phyloP scores from a whole-genome alignment of 2,113 vertebrate genomes.

The Abramis brama region DNA sequence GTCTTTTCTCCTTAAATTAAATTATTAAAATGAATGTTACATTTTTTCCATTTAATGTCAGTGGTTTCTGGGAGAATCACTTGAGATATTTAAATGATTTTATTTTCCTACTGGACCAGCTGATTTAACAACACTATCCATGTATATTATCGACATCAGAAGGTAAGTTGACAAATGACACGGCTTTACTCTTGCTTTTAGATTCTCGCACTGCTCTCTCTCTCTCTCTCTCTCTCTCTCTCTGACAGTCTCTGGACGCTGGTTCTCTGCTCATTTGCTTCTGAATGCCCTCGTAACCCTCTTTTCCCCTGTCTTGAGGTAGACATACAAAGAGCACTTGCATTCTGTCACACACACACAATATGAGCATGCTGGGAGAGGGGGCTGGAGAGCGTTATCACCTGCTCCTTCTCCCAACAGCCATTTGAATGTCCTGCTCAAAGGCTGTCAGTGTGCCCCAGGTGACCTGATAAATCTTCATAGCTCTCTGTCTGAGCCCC shows the following conservation, averaged over 20 bases:
- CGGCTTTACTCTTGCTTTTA: slow-evolving; percentile 29
- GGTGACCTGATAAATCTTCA: slow-evolving; percentile 61
- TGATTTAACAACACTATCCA: slow-evolving; percentile 37
- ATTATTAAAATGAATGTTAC: no score
- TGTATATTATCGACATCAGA: slow-evolving; percentile 28
- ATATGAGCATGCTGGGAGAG: slow-evolving; percentile 55
- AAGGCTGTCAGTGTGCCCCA: slow-evolving; percentile 60
- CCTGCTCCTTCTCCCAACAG: slow-evolving; percentile 54
- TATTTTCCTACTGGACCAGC: background rate
- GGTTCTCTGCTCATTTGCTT: slow-evolving; percentile 63
- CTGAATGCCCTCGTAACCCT: slow-evolving; percentile 63
- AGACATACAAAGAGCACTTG: slow-evolving; percentile 56
- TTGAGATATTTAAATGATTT: background rate
- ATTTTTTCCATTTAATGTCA: background rate
- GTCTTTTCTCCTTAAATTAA: background rate
- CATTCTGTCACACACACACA: slow-evolving; percentile 59
- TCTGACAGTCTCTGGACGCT: slow-evolving; percentile 50
- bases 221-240: slow-evolving; percentile 43
- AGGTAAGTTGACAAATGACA: slow-evolving; percentile 37
- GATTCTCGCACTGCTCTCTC: slow-evolving; percentile 33
- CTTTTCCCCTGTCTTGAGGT: slow-evolving; percentile 58
- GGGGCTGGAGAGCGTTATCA: slow-evolving; percentile 58
- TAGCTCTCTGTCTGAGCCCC: slow-evolving; percentile 51
- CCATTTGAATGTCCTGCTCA: slow-evolving; percentile 57
- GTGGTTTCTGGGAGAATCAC: background rate